A percentile compares a stretch with the other conserved stretches of the same genome.
These are phyloP conservation scores for Caretta caretta DNA, from an alignment of 2,113 vertebrate species.

Conservation along the genomic window DNA sequence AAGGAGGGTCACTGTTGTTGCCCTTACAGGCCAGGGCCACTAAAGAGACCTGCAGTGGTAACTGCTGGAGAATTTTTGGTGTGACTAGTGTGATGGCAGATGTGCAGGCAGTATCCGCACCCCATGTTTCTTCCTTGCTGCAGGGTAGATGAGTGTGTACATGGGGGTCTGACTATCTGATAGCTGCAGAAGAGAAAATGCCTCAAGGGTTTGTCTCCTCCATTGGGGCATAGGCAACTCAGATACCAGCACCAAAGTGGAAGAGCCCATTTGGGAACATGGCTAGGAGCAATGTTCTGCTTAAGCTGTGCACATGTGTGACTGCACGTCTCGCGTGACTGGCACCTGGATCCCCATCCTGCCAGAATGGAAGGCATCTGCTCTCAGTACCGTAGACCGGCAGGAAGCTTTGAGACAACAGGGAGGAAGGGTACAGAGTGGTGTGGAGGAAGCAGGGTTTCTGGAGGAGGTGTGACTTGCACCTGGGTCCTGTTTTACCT, in stretches of 20 bases:
- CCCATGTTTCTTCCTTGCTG: neutral
- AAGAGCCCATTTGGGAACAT: too few species aligned
- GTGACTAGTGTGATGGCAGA: rapidly evolving
- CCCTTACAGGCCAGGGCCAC: neutral
- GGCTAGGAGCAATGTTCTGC: neutral
- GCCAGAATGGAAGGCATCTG: neutral
- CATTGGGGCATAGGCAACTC: neutral
- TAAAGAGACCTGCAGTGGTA: neutral
- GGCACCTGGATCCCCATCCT: too few species aligned
- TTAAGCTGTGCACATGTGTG: neutral
- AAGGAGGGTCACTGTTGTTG: rapidly evolving
- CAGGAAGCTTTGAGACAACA: neutral
- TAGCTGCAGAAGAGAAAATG: neutral
- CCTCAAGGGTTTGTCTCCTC: neutral
- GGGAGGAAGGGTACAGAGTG: neutral
- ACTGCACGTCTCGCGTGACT: neutral
- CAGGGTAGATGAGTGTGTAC: neutral
- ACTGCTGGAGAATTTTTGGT: neutral
- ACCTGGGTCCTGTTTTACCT: neutral
- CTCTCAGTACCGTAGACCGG: neutral
- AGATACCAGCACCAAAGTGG: neutral
- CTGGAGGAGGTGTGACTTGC: too few species aligned
- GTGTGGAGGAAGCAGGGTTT: too few species aligned
- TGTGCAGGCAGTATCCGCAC: neutral
- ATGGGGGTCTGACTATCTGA: neutral